Base-by-base conservation (phyloP, 2,888 invertebrate species). In the Harmothoe impar region DNA sequence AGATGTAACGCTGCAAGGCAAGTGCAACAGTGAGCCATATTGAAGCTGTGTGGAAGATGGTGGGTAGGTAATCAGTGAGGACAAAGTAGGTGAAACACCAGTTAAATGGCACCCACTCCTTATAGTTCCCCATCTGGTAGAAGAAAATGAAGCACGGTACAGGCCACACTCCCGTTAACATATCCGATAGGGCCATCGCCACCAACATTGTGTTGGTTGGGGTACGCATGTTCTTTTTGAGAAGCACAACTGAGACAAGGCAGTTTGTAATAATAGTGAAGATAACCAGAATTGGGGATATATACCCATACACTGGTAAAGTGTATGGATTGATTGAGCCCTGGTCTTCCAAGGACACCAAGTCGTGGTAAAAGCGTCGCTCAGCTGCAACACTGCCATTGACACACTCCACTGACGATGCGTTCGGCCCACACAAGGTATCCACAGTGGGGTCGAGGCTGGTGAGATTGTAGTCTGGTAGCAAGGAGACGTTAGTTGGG, bases 111-210 rank as follows among this genome's bases (percentile, higher is more conserved):
- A 97, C 94, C 98, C 96, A 12, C 97, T 98, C 98, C 96, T 97
- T 97, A 95, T 98, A 98, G 96, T 98, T 97, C 43, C 98, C 98
- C 93, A 98, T 97, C 0, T 98, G 98, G 96, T 98, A 98, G 97
- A 98, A 98, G 95, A 98, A 98, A 96, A 98, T 97, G 86, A 98
- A 97, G 94, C 98, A 97, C 1, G 96, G 96, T 29, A 95, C 92
- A 5, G 96, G 95, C 90, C 94, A 94, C 0, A 95, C 91, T 0
- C 95, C 97, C 0, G 99, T 99, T 95, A 98, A 97, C 97, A 98
- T 98, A 96, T 99, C 99, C 93, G 98, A 98, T 5, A 99, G 97
- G 0, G 99, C 99, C 98, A 99, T 99, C n/a, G 98, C 98, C 97
- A 98, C 97, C 0, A 99, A 97, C 0, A 98, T 98, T n/a, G 97